These are phyloP conservation scores for Melierax canorus DNA, from an alignment of 2,113 vertebrate species.

Conservation along the genomic window DNA sequence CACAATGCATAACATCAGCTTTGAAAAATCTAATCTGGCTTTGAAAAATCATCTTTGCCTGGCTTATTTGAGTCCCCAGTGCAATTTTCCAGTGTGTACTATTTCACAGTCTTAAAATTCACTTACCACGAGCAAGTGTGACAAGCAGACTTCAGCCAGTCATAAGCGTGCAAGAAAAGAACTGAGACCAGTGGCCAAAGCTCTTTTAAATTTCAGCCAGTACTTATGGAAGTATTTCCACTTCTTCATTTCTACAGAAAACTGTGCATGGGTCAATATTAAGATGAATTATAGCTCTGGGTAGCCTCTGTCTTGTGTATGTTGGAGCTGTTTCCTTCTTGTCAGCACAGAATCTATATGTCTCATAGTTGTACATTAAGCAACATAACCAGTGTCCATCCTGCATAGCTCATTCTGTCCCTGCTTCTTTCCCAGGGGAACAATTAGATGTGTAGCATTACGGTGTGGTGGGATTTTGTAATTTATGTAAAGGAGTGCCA, in stretches of 20 bases:
- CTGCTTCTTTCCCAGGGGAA: background rate
- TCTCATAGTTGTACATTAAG: background rate
- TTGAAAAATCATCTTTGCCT: background rate
- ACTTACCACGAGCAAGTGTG: background rate
- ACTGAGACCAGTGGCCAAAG: background rate
- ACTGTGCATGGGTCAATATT: background rate
- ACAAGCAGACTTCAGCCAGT: background rate
- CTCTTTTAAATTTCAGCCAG: background rate
- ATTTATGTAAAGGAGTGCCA: background rate
- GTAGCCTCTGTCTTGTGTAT: background rate
- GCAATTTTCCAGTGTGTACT: background rate
- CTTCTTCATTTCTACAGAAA: background rate
- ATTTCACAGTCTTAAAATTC: background rate
- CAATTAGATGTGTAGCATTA: background rate
- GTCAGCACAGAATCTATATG: background rate
- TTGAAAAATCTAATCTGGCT: background rate
- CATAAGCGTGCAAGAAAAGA: background rate
- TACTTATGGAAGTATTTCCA: background rate
- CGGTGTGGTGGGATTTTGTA: background rate
- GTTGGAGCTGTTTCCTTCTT: background rate
- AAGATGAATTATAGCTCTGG: background rate
- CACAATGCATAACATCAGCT: background rate
- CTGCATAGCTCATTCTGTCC: background rate
- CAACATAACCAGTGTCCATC: rapidly evolving
- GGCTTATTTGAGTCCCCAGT: background rate